These are phyloP conservation scores for Bellardia bayeri DNA, from an alignment of 2,888 invertebrate genomes.

Conservation along the genomic window DNA sequence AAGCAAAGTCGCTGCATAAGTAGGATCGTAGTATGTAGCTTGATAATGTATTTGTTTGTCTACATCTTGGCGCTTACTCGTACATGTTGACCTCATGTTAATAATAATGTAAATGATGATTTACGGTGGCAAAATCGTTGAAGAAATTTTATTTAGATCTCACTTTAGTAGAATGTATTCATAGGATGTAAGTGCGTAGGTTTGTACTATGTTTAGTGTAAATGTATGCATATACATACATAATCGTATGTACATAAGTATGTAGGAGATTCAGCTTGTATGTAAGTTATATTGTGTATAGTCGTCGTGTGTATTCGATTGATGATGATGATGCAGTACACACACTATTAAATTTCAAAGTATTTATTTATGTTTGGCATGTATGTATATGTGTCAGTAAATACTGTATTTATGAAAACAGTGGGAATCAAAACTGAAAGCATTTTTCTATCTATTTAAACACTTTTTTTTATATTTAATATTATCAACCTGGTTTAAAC, in stretches of 20 bases:
- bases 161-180: conserved; percentile 1
- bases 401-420: conserved; percentile 12
- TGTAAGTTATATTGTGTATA: not conserved
- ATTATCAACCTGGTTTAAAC: too few relatives aligned
- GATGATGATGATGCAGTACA: conserved; percentile 30
- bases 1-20: too few relatives aligned
- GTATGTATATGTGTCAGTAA: not conserved
- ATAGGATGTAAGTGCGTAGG: not conserved
- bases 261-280: not conserved
- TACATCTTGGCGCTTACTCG: conserved; percentile 45
- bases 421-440: not conserved
- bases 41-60: conserved; percentile 17
- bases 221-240: not conserved
- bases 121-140: conserved; percentile 75
- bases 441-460: too few relatives aligned
- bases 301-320: not conserved
- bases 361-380: conserved; percentile 29
- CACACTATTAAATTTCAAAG: conserved; percentile 46
- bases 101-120: conserved; percentile 79
- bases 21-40: not conserved
- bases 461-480: too few relatives aligned
- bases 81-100: conserved; percentile 73
- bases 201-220: not conserved
- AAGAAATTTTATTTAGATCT: conserved; percentile 67
- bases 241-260: too few relatives aligned